Percentiles rank a stretch among this genome's conserved stretches.
Evolutionary conservation across 2,888 invertebrate species (phyloP).

Genomic region (Drosophila setosimentum): DNA sequence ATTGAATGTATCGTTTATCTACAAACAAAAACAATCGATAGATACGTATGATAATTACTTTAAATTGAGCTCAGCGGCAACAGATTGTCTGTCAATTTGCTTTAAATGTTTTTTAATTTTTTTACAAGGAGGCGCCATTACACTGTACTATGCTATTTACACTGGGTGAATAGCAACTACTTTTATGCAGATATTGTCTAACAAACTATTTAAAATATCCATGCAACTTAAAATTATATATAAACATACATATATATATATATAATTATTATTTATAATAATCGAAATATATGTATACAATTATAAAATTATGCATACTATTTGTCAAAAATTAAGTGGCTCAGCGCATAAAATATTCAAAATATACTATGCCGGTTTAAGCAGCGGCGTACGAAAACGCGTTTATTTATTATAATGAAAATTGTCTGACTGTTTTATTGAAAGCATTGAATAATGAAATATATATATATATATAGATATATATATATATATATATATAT

Average conservation of each 20-base stretch:
- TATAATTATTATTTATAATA: constrained; percentile 35
- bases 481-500: constrained; percentile 50
- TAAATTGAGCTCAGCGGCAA: constrained; percentile 61
- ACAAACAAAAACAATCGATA: constrained; percentile 36
- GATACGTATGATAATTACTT: constrained; percentile 51
- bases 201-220: constrained; percentile 50
- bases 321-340: constrained; percentile 75
- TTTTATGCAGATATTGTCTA: constrained; percentile 48
- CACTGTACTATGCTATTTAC: constrained; percentile 49
- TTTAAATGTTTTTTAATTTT: constrained; percentile 46
- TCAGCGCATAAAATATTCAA: constrained; percentile 81
- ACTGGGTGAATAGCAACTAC: constrained; percentile 39
- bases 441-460: constrained; percentile 51
- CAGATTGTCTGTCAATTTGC: constrained; percentile 53
- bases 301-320: constrained; percentile 39
- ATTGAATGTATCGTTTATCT: constrained; percentile 14
- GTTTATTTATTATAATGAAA: constrained; percentile 65
- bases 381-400: constrained; percentile 31
- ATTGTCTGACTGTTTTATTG: constrained; percentile 83
- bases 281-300: constrained; percentile 45
- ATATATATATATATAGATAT: constrained; percentile 47
- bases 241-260: constrained; percentile 18
- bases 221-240: constrained; percentile 34
- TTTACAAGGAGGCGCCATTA: constrained; percentile 40
- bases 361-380: constrained; percentile 69